phyloP scores from a whole-genome alignment of 30 jellyfish, hydroid and myxozoan species.

The Cassiopea xamachana region DNA sequence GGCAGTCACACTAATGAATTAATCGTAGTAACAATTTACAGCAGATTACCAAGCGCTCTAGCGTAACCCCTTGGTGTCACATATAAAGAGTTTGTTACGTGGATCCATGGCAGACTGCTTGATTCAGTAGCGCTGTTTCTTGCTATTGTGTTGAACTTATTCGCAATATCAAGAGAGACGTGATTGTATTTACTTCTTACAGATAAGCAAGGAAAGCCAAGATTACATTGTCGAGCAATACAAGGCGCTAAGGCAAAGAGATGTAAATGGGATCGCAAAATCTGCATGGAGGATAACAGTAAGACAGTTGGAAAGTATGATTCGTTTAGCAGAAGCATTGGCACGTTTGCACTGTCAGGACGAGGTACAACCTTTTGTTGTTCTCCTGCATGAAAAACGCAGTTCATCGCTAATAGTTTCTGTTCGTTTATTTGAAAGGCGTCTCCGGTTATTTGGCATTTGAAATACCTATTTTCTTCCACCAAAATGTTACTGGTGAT shows the following conservation, averaged over 20 bases:
- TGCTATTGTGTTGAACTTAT: background rate
- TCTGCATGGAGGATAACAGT: slow-evolving; percentile 99
- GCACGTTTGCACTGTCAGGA: slow-evolving; percentile 99
- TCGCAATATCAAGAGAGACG: background rate
- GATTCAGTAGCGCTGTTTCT: background rate
- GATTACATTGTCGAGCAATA: slow-evolving; percentile 96
- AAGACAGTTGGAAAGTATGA: slow-evolving; percentile 99
- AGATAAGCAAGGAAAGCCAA: slow-evolving; percentile 96
- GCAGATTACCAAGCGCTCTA: no score
- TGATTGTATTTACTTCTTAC: background rate
- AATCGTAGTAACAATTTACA: no score
- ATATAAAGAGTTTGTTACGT: no score
- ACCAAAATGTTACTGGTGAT: no score
- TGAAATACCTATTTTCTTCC: no score
- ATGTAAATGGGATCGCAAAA: slow-evolving; percentile 85
- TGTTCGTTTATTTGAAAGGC: no score
- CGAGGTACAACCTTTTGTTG: slow-evolving; percentile 39
- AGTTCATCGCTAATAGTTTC: no score
- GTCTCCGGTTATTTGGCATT: no score
- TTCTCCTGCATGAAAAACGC: no score
- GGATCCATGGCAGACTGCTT: no score
- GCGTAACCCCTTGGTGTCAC: no score
- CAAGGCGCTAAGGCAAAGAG: slow-evolving; percentile 93
- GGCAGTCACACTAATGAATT: no score
- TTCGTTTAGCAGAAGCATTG: slow-evolving; percentile 94